Conservation (phyloP, 2,888 invertebrate species). For the Hypomecis atomaria region DNA sequence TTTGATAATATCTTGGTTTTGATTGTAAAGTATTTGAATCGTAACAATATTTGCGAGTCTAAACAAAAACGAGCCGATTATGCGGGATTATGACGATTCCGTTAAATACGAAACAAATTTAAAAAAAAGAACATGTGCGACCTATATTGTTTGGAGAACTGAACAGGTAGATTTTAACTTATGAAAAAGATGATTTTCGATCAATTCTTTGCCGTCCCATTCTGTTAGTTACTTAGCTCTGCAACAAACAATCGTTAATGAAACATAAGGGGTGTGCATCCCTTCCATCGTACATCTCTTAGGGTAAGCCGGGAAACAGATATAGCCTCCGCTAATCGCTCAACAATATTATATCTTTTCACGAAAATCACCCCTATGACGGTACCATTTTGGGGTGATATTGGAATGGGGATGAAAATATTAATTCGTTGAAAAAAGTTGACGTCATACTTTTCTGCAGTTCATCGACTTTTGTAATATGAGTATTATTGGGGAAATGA, state of each 20-base stretch:
- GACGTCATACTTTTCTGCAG: conserved; percentile 14
- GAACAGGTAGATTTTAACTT: too few relatives aligned
- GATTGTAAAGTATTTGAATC: too few relatives aligned
- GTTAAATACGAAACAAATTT: too few relatives aligned
- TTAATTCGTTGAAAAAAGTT: conserved; percentile 25
- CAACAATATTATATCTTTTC: conserved; percentile 4
- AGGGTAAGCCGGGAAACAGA: conserved; percentile 63
- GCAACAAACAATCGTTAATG: conserved; percentile 73
- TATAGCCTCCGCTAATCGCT: conserved; percentile 46
- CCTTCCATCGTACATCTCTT: conserved; percentile 65
- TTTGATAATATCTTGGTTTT: too few relatives aligned
- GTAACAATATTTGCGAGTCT: too few relatives aligned
- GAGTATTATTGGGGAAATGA: neutral
- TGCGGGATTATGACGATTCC: too few relatives aligned
- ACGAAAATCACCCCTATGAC: conserved; percentile 10
- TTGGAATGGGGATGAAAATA: neutral
- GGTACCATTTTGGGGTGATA: neutral
- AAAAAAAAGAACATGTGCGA: too few relatives aligned
- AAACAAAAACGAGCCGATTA: too few relatives aligned
- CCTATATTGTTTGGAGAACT: too few relatives aligned
- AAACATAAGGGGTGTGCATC: conserved; percentile 81
- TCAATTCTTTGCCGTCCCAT: too few relatives aligned
- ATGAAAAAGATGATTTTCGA: too few relatives aligned
- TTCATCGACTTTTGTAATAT: conserved; percentile 17
- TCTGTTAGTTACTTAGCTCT: conserved; percentile 56